A percentile compares a stretch with the other conserved stretches of the same genome.
Conservation (phyloP, 2,113 vertebrate species). For the Tragulus kanchil region DNA sequence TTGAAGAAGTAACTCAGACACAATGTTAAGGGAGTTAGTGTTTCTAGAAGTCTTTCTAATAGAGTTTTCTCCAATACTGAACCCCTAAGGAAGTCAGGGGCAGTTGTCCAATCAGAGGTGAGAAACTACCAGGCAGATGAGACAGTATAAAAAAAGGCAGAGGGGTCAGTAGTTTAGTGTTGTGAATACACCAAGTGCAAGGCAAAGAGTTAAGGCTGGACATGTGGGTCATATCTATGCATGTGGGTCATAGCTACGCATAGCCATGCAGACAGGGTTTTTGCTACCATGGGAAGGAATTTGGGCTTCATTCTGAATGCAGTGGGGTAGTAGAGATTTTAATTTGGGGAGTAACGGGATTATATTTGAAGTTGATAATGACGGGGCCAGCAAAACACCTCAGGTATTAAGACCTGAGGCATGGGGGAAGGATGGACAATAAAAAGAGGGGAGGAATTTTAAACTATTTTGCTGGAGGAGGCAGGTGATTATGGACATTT, state of each 20-base stretch:
- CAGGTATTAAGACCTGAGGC: not conserved
- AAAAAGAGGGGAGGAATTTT: not conserved
- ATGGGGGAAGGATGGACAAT: not conserved
- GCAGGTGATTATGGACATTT: not conserved
- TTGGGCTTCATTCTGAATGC: not conserved
- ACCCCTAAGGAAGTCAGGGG: not conserved
- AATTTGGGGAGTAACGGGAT: not conserved
- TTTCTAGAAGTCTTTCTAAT: not conserved
- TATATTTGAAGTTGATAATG: not conserved
- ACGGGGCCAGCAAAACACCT: not conserved
- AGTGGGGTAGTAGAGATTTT: not conserved
- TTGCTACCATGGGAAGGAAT: not conserved
- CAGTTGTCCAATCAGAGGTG: not conserved
- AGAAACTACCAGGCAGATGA: not conserved
- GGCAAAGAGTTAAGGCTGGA: not conserved
- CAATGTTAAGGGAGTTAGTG: not conserved
- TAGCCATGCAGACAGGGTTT: not conserved
- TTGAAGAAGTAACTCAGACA: not conserved
- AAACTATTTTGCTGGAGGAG: not conserved
- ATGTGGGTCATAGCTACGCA: not conserved
- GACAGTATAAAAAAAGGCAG: not conserved
- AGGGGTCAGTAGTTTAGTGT: not conserved
- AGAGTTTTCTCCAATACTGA: not conserved
- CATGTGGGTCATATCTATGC: not conserved
- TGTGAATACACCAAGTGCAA: not conserved